These are phyloP conservation scores for Stenolophus ochropezus DNA, from an alignment of 2,888 invertebrate species.

Conservation along the genomic window DNA sequence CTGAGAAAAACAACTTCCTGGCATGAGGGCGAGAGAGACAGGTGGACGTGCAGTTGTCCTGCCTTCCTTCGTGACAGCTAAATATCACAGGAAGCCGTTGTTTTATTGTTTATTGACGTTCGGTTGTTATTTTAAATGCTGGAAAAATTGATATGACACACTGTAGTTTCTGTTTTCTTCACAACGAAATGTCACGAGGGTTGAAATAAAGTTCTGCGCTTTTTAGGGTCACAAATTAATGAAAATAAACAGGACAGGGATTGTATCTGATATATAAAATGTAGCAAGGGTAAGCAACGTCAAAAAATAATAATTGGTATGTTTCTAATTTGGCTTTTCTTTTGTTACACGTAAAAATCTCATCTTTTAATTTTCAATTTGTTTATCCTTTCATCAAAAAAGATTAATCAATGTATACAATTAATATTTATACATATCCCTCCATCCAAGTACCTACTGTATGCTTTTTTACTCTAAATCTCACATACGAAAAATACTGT, in stretches of 20 bases:
- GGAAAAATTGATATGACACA: constrained; percentile 42
- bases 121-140: constrained; percentile 34
- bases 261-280: too few species aligned
- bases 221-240: neutral
- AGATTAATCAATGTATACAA: too few species aligned
- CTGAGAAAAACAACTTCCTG: neutral
- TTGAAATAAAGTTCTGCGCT: neutral
- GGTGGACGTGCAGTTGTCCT: neutral
- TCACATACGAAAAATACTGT: too few species aligned
- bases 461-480: too few species aligned
- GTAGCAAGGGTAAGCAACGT: too few species aligned
- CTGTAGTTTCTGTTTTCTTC: constrained; percentile 11
- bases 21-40: neutral
- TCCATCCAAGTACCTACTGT: too few species aligned
- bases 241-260: neutral
- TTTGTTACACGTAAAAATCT: too few species aligned
- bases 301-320: too few species aligned
- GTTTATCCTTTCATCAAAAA: too few species aligned
- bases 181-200: neutral
- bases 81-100: constrained; percentile 29
- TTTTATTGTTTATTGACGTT: constrained; percentile 40
- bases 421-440: too few species aligned
- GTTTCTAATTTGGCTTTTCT: too few species aligned
- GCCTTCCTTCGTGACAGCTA: neutral
- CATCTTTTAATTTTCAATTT: too few species aligned